phyloP scores from a whole-genome alignment of 2,888 invertebrate species.

The Chloroclysta siterata region DNA sequence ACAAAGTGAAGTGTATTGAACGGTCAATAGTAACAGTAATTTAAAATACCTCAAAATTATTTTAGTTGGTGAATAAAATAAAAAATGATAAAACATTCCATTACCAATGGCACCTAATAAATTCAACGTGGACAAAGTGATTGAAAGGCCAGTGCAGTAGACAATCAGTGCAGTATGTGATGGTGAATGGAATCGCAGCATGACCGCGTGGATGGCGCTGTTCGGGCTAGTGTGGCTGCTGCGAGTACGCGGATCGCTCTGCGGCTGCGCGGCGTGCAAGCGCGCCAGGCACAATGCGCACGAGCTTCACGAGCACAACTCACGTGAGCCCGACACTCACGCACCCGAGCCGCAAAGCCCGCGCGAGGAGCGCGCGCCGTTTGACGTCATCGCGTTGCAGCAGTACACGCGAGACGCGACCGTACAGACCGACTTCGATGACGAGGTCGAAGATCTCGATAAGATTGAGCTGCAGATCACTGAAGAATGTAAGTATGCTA shows the following conservation, averaged over 20 bases:
- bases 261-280: slow-evolving; percentile 89
- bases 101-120: neutral
- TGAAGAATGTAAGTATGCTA: slow-evolving; percentile 72
- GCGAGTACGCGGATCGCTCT: slow-evolving; percentile 91
- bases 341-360: slow-evolving; percentile 36
- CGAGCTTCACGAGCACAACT: slow-evolving; percentile 55
- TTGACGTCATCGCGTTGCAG: slow-evolving; percentile 78
- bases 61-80: no score
- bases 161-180: slow-evolving; percentile 52
- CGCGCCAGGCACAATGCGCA: slow-evolving; percentile 74
- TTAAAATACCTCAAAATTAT: no score
- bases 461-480: slow-evolving; percentile 79
- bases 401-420: slow-evolving; percentile 80
- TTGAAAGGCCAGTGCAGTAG: slow-evolving; percentile 29
- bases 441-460: slow-evolving; percentile 73
- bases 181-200: slow-evolving; percentile 72
- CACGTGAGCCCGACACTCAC: slow-evolving; percentile 30
- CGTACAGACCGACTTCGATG: slow-evolving; percentile 82
- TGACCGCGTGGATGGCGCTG: slow-evolving; percentile 90
- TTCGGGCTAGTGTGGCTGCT: slow-evolving; percentile 94
- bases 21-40: slow-evolving; percentile 21
- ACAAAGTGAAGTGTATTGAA: no score
- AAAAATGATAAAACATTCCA: neutral
- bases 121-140: neutral
- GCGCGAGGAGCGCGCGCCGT: slow-evolving; percentile 61